phyloP scores from a whole-genome alignment of 2,888 invertebrate species.

The Amblyteles armatorius region DNA sequence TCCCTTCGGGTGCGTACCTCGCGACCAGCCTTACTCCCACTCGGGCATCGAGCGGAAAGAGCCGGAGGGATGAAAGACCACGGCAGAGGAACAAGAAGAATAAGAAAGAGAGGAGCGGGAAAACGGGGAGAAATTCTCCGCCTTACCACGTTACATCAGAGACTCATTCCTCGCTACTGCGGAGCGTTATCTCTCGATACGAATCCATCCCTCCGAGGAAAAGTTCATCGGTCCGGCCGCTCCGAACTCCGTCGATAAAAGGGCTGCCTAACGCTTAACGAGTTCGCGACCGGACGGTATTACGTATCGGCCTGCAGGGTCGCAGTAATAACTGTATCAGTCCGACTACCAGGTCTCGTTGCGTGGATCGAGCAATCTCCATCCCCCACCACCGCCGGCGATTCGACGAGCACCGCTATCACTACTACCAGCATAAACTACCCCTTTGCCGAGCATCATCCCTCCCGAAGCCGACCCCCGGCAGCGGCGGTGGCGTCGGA shows the following conservation, averaged over 20 bases:
- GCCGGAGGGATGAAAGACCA: conserved; percentile 3
- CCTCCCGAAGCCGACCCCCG: conserved; percentile 54
- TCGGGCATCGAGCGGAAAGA: conserved; percentile 6
- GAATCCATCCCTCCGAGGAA: not conserved
- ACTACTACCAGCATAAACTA: conserved; percentile 41
- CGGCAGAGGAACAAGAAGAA: not conserved
- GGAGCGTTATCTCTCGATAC: not conserved
- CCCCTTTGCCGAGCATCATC: conserved; percentile 58
- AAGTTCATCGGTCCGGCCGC: not conserved
- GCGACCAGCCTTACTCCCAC: not conserved
- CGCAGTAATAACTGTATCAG: conserved; percentile 37
- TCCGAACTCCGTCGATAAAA: not conserved
- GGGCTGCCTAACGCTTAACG: not conserved
- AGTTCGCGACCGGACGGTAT: not conserved
- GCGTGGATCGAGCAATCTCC: conserved; percentile 60
- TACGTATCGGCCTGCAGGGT: conserved; percentile 32
- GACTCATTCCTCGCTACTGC: conserved; percentile 1
- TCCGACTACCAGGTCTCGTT: conserved; percentile 39
- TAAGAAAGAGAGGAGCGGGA: not conserved
- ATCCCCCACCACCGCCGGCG: conserved; percentile 60
- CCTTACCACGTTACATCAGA: conserved; percentile 26
- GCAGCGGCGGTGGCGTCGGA: conserved; percentile 54
- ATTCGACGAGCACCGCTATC: not conserved
- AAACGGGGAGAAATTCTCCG: not conserved
- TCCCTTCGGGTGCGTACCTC: conserved; percentile 32